These are phyloP conservation scores for Rhagologus leucostigma DNA, from an alignment of 2,113 vertebrate species.

Conservation along the genomic window DNA sequence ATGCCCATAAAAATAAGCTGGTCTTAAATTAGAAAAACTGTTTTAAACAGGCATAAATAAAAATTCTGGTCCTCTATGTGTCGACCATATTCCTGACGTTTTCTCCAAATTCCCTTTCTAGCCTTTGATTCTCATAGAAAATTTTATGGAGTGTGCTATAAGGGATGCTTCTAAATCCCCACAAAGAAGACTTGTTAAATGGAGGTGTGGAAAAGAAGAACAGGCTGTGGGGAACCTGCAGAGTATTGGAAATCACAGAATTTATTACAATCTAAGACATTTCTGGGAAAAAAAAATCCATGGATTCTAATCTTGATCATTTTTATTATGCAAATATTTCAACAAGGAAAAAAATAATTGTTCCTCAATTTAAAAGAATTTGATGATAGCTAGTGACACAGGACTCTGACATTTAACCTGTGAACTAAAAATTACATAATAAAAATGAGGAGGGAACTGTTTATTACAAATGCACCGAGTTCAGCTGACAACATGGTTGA, in stretches of 20 bases:
- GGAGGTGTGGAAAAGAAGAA: not conserved
- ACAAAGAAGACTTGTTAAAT: not conserved
- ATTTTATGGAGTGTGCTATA: not conserved
- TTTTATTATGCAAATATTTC: not conserved
- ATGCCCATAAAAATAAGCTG: not conserved
- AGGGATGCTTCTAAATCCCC: not conserved
- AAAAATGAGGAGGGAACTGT: not conserved
- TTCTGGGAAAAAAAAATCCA: not conserved
- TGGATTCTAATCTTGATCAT: not conserved
- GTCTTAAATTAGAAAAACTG: not conserved
- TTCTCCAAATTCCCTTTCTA: not conserved
- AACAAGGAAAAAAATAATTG: not conserved
- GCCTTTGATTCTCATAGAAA: not conserved
- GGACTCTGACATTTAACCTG: not conserved
- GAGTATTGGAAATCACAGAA: not conserved
- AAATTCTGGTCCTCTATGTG: not conserved
- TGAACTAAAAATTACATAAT: not conserved
- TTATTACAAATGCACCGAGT: not conserved
- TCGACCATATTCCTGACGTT: fast-evolving
- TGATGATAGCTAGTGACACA: not conserved
- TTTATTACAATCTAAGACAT: not conserved
- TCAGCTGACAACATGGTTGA: not conserved
- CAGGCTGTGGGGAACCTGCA: not conserved
- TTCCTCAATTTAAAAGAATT: not conserved
- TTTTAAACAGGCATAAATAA: not conserved